Base-by-base conservation (phyloP, 23 tunicate genomes). In the Trididemnum clinides region DNA sequence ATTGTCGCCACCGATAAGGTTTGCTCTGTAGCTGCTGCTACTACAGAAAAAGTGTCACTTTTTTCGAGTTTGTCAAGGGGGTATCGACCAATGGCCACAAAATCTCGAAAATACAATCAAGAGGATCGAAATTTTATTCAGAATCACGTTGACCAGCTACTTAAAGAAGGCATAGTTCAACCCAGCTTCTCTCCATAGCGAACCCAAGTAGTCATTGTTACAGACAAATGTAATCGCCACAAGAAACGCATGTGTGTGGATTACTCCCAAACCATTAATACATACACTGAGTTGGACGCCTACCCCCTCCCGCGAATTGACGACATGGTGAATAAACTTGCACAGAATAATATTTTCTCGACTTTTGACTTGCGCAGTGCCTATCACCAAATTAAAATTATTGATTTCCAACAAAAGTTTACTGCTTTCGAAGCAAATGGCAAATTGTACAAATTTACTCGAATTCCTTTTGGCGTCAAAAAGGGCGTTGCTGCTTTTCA, bases 371-470 rank as follows among this genome's bases (percentile, higher is more conserved):
- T 59, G 22, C 4, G 27, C 4, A 59, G 69, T 21, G 69, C 69
- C 27, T 59, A 59, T 21, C 69, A 59, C 21, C 27, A 59, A 59
- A 59, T 59, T 59, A 59, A 21, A 15, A 22, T 59, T 21, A 59
- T 12, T 4, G 69, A 59, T 22, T 21, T 26, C 21, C 26, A 59
- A 19, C 27, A 6, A 12, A 59, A 59, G 26, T 59, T 12, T 21
- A 59, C 27, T 12, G 69, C 69, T 22, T 59, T 59, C 27, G 69
- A 59, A 59, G 69, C 69, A 21, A 59, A 59, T 21, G 69, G 69
- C 21, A 59, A 59, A 21, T 26, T 59, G 6, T 18, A 59, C 21
- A 26, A 59, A 59, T 59, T 59, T 21, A 59, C 69, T 4, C 69
- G 27, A 4, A 59, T 59, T 59, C 69, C 23, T 19, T 59, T 59